These are phyloP conservation scores for Lutjanus campechanus DNA, from an alignment of 2,797 vertebrate genomes.

Conservation along the genomic window DNA sequence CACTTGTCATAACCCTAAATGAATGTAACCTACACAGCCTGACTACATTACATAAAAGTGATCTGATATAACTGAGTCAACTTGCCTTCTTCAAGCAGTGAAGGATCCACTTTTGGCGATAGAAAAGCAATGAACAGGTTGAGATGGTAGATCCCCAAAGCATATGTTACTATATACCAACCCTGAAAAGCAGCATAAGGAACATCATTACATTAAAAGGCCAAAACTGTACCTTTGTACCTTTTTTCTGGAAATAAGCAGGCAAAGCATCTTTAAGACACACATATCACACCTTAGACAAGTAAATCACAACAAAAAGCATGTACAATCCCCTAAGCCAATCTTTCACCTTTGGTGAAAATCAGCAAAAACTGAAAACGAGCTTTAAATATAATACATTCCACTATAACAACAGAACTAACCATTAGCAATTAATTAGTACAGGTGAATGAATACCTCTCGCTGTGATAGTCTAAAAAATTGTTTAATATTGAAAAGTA, in stretches of 20 bases:
- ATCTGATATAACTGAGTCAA: slow-evolving; percentile 11
- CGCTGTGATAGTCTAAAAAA: background rate
- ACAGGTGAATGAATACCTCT: background rate
- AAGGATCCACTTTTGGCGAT: slow-evolving; percentile 99
- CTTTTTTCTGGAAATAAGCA: background rate
- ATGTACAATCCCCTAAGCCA: background rate
- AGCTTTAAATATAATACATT: slow-evolving; percentile 5
- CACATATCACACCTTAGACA: background rate
- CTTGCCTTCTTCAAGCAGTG: slow-evolving; percentile 97
- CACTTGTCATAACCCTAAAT: slow-evolving; percentile 2
- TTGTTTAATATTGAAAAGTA: background rate
- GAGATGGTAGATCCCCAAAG: slow-evolving; percentile 99
- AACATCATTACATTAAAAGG: slow-evolving; percentile 24
- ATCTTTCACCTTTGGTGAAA: slow-evolving; percentile 25
- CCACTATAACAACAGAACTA: background rate
- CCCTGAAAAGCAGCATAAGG: slow-evolving; percentile 86
- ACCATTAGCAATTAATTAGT: background rate
- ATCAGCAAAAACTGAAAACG: slow-evolving; percentile 14
- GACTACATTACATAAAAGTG: background rate
- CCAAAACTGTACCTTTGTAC: no score
- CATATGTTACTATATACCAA: slow-evolving; percentile 99
- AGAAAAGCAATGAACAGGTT: slow-evolving; percentile 99
- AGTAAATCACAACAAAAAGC: background rate
- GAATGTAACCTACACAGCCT: background rate
- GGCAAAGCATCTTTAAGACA: background rate